These are phyloP conservation scores for Sitophilus oryzae DNA, from an alignment of 1,140 invertebrate species.

Conservation along the genomic window DNA sequence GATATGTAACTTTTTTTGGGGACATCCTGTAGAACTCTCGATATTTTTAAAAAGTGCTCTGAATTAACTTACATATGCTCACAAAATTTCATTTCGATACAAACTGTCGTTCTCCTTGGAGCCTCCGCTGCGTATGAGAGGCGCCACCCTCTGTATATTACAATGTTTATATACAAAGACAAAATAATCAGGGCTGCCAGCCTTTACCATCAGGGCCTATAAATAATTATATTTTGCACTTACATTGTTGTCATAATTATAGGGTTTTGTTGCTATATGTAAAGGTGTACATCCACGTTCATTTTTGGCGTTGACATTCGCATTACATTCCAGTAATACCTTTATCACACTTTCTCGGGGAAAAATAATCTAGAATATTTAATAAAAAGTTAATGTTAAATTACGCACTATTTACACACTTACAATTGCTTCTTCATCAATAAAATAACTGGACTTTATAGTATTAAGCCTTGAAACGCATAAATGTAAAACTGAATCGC, in stretches of 20 bases:
- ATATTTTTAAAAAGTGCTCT: too few species aligned
- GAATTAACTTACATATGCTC: too few species aligned
- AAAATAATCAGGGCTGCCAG: neutral
- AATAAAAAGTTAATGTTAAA: neutral
- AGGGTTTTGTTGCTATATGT: constrained; percentile 66
- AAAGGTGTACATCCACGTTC: constrained; percentile 67
- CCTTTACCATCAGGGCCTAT: neutral
- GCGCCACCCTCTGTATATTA: too few species aligned
- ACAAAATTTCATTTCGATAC: too few species aligned
- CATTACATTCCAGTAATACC: constrained; percentile 68
- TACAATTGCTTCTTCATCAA: constrained; percentile 61
- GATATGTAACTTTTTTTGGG: too few species aligned
- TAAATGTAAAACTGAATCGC: constrained; percentile 75
- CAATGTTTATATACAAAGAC: constrained; percentile 2
- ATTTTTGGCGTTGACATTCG: constrained; percentile 70
- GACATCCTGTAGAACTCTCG: too few species aligned
- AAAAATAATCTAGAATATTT: constrained; percentile 57
- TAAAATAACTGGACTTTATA: constrained; percentile 70
- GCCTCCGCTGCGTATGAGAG: too few species aligned
- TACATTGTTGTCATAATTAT: constrained; percentile 68
- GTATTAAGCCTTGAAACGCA: constrained; percentile 73
- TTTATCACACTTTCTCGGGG: constrained; percentile 62
- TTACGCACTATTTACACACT: constrained; percentile 13
- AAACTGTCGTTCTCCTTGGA: too few species aligned
- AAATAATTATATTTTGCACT: constrained; percentile 31